Evolutionary conservation across 2,113 vertebrate species (phyloP).

Genomic region (Trichomycterus rosablanca): DNA sequence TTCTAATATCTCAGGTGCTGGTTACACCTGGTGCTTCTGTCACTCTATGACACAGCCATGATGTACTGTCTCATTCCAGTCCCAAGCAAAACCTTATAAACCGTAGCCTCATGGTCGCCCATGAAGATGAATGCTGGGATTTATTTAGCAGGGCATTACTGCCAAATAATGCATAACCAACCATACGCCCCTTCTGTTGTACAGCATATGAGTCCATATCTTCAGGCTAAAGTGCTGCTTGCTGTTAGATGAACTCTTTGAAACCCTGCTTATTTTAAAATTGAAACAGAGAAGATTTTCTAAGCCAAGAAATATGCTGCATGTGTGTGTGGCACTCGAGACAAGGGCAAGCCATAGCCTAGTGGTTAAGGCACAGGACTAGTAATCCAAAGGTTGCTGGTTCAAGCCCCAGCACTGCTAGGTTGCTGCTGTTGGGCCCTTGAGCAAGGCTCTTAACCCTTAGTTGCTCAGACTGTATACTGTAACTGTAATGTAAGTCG

Average conservation of each 20-base stretch:
- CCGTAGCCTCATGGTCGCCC: conserved; percentile 4
- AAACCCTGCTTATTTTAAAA: background rate
- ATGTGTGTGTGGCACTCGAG: background rate
- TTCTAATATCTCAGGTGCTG: too few species aligned
- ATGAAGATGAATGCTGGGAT: conserved; percentile 16
- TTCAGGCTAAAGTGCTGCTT: conserved; percentile 5
- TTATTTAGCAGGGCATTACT: conserved; percentile 2
- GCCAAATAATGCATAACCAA: conserved; percentile 20
- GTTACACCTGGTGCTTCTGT: too few species aligned
- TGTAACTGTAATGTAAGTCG: too few species aligned
- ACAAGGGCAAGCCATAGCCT: too few species aligned
- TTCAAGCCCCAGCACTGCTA: too few species aligned
- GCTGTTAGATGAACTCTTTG: background rate
- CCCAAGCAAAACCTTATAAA: background rate
- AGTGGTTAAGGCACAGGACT: too few species aligned
- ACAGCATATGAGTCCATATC: conserved; percentile 6
- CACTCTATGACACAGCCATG: too few species aligned
- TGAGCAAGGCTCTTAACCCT: too few species aligned
- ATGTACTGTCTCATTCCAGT: too few species aligned
- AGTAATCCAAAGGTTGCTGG: too few species aligned
- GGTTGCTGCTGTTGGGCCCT: too few species aligned
- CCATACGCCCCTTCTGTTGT: conserved; percentile 11
- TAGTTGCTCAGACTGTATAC: too few species aligned
- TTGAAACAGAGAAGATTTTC: background rate
- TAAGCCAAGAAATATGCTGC: background rate